These are phyloP conservation scores for Cyprinodon variegatus DNA, from an alignment of 2,113 vertebrate genomes.

Conservation along the genomic window DNA sequence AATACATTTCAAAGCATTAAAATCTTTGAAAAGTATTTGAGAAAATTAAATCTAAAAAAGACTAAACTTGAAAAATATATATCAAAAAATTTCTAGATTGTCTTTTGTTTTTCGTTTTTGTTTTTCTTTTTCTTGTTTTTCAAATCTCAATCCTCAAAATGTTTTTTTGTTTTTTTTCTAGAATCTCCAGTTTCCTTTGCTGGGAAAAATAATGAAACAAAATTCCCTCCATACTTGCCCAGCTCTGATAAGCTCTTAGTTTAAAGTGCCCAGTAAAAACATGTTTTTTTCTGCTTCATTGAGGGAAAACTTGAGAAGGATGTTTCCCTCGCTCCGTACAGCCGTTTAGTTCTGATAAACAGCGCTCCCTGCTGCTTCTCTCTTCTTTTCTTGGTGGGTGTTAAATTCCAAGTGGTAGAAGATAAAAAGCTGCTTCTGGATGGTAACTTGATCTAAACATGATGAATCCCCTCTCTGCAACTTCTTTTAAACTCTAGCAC, in stretches of 20 bases:
- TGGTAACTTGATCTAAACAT: slow-evolving; percentile 20
- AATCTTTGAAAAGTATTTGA: too few species aligned
- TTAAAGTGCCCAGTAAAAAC: neutral
- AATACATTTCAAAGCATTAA: too few species aligned
- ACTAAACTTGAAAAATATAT: too few species aligned
- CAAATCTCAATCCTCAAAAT: too few species aligned
- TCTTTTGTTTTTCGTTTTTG: too few species aligned
- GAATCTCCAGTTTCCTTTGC: too few species aligned
- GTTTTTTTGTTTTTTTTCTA: too few species aligned
- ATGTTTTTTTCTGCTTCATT: neutral
- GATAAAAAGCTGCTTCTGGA: slow-evolving; percentile 15
- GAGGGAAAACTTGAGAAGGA: neutral
- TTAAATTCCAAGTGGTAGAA: neutral
- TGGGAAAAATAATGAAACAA: too few species aligned
- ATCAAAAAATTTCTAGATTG: too few species aligned
- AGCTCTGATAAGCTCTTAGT: neutral
- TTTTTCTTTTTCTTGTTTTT: too few species aligned
- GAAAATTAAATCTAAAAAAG: too few species aligned
- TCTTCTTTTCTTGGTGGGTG: slow-evolving; percentile 8
- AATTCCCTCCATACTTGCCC: neutral
- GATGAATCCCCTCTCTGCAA: slow-evolving; percentile 10
- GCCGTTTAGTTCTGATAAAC: neutral
- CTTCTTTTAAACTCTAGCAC: slow-evolving; percentile 12
- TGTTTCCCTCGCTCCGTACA: neutral
- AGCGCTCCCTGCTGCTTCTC: neutral